Evolutionary conservation across 2,888 invertebrate genomes (phyloP), one percentile per base, ranked within the genome.

Genomic region (Acanthosoma haemorrhoidale): DNA sequence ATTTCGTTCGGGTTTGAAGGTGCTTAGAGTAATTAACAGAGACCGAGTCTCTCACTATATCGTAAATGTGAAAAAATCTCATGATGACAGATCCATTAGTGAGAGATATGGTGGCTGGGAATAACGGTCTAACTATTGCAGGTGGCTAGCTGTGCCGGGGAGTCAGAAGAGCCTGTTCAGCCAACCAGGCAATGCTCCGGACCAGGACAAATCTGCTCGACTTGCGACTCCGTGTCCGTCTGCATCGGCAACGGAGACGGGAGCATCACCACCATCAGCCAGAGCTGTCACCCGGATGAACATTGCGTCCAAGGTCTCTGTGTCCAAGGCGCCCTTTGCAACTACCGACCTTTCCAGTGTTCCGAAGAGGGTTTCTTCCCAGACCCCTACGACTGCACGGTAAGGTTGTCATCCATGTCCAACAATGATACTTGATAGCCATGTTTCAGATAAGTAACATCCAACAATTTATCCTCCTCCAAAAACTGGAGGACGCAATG

Each of bases 331-430:
- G 43, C 31, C 21, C 15, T 66, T 15, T 66, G 66, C 32, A 66
- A 66, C 66, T 66, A 43, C 32, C 16, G 32, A 4, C 43, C 66
- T 13, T 66, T 66, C 43, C 29, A 66, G 31, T 66, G 66, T 29
- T 66, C 43, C 2, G 43, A 66, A 1, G 43, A 66, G 5, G 66
- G 66, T 1, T 43, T 34, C 43, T 66, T 34, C 32, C 66, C 43
- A n/a, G 66, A 66, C 15, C 66, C 66, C 16, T 66, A 32, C 9
- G 66, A 66, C 18, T 43, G 43, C 32, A 41, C 8, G 32, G 43
- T 43, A 32, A 32, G 58, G 15, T 13, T n/a, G n/a, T n/a, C n/a
- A n/a, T n/a, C n/a, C n/a, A n/a, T n/a, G n/a, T n/a, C n/a, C n/a
- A n/a, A n/a, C n/a, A n/a, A n/a, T n/a, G 5, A 11, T 11, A 6